Evolutionary conservation across 1,140 invertebrate genomes (phyloP).

Genomic region (Drosophila punjabiensis): DNA sequence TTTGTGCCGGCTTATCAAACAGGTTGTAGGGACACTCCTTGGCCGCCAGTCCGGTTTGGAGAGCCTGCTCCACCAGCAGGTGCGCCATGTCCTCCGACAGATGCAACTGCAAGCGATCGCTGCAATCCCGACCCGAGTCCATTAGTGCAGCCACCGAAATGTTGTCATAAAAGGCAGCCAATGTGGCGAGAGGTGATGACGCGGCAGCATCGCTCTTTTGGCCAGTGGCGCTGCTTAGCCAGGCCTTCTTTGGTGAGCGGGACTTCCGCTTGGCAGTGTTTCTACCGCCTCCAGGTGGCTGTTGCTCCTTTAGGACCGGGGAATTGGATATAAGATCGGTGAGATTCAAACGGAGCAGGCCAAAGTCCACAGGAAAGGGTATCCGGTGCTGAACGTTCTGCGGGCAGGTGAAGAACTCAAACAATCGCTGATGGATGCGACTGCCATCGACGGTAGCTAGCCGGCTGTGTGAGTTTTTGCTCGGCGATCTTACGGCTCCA

Average conservation of each 20-base stretch:
- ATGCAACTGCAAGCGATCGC: slow-evolving; percentile 64
- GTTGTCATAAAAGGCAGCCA: slow-evolving; percentile 74
- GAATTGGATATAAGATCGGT: slow-evolving; percentile 61
- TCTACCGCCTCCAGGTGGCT: not conserved
- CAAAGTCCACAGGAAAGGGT: slow-evolving; percentile 79
- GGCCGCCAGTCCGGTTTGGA: slow-evolving; percentile 59
- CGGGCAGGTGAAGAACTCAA: slow-evolving; percentile 72
- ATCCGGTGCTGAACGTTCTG: slow-evolving; percentile 70
- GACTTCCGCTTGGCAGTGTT: slow-evolving; percentile 64
- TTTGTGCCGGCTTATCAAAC: slow-evolving; percentile 67
- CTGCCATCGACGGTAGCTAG: slow-evolving; percentile 46
- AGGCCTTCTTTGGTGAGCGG: slow-evolving; percentile 77
- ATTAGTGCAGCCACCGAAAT: slow-evolving; percentile 71
- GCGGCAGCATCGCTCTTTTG: slow-evolving; percentile 14
- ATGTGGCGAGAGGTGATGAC: slow-evolving; percentile 35
- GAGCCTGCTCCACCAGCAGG: slow-evolving; percentile 68
- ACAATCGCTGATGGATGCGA: slow-evolving; percentile 69
- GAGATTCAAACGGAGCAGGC: slow-evolving; percentile 68
- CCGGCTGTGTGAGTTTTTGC: slow-evolving; percentile 28
- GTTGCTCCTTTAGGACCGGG: slow-evolving; percentile 26
- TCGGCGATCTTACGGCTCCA: slow-evolving; percentile 28
- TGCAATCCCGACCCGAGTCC: slow-evolving; percentile 34
- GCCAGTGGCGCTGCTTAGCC: slow-evolving; percentile 58
- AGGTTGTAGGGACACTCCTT: slow-evolving; percentile 71
- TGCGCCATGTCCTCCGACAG: slow-evolving; percentile 72